These are phyloP conservation scores for Halictus quadricinctus DNA, from an alignment of 2,888 invertebrate genomes.

Conservation along the genomic window DNA sequence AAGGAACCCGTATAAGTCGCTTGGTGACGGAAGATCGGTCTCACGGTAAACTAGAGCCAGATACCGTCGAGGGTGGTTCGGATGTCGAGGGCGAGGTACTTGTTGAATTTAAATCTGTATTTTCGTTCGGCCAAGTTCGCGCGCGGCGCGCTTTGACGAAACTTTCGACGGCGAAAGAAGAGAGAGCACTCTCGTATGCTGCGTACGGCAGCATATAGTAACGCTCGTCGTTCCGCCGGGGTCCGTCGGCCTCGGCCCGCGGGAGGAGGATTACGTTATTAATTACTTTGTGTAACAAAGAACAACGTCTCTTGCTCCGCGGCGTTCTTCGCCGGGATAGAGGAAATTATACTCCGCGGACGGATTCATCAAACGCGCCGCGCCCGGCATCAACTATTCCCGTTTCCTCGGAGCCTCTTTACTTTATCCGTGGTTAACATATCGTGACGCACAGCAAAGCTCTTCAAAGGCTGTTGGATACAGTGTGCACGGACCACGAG, in stretches of 20 bases:
- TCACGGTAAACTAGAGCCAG: not conserved
- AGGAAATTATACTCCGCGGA: not conserved
- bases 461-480: conserved; percentile 15
- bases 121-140: not conserved
- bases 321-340: not conserved
- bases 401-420: not conserved
- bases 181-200: not conserved
- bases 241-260: not conserved
- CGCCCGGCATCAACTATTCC: not conserved
- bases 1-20: not conserved
- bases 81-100: conserved; percentile 2
- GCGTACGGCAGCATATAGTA: not conserved
- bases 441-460: conserved; percentile 39
- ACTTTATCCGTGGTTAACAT: conserved; percentile 20
- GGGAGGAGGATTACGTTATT: not conserved
- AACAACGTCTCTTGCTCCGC: not conserved
- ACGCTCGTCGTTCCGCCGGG: not conserved
- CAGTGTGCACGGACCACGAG: not conserved
- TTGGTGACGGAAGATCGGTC: not conserved
- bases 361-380: not conserved
- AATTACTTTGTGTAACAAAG: conserved; percentile 9
- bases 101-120: conserved; percentile 15
- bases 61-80: not conserved
- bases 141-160: not conserved
- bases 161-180: not conserved